These are phyloP conservation scores for Stichopus chloronotus DNA, from an alignment of 35 echinoderm and acorn worm species.

Conservation along the genomic window DNA sequence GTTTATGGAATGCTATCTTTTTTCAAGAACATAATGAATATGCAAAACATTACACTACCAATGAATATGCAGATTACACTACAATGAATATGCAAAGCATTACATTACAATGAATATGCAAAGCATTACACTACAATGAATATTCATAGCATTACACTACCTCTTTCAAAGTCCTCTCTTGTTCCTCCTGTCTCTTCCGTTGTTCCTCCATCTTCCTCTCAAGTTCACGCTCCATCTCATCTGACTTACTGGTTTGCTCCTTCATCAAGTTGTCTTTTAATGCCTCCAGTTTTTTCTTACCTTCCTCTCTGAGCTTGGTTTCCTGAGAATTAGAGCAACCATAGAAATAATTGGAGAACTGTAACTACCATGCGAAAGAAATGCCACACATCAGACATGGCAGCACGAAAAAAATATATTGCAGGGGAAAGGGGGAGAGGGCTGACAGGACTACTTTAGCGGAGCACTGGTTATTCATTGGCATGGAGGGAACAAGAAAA, in stretches of 20 bases:
- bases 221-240: slow-evolving; percentile 55
- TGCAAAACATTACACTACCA: too few relatives aligned
- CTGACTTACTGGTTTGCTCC: slow-evolving; percentile 21
- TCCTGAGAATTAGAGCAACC: neutral
- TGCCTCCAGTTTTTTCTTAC: slow-evolving; percentile 67
- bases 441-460: too few relatives aligned
- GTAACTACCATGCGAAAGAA: neutral
- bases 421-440: too few relatives aligned
- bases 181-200: slow-evolving; percentile 48
- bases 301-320: slow-evolving; percentile 44
- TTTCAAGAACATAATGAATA: too few relatives aligned
- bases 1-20: neutral
- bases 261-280: slow-evolving; percentile 50
- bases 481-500: too few relatives aligned
- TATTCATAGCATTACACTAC: neutral
- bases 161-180: slow-evolving; percentile 56
- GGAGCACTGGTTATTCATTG: too few relatives aligned
- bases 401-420: too few relatives aligned
- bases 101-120: too few relatives aligned
- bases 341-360: neutral
- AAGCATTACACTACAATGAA: too few relatives aligned
- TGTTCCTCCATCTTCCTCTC: slow-evolving; percentile 40
- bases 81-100: too few relatives aligned
- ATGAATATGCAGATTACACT: too few relatives aligned
- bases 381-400: neutral